phyloP scores from a whole-genome alignment of 1,140 invertebrate species.

The Phymorhynchus buccinoides region DNA sequence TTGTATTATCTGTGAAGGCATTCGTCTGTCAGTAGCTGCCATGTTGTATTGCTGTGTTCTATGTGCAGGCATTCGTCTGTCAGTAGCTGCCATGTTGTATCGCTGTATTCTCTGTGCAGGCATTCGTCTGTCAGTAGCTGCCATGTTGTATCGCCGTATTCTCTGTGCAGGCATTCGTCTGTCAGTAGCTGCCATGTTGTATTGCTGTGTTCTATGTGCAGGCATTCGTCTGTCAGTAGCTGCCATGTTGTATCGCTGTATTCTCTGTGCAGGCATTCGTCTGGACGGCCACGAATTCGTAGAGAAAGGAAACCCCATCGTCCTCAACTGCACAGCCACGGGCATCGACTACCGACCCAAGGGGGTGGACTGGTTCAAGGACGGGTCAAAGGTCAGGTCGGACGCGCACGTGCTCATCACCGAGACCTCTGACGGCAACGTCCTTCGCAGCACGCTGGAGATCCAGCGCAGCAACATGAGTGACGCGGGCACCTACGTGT shows the following conservation, averaged over 20 bases:
- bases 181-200: too few species aligned
- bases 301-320: slow-evolving; percentile 51
- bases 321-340: slow-evolving; percentile 54
- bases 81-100: too few species aligned
- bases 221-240: neutral
- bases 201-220: neutral
- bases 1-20: slow-evolving; percentile 49
- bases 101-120: too few species aligned
- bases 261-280: slow-evolving; percentile 45
- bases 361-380: slow-evolving; percentile 59
- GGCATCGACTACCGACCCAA: slow-evolving; percentile 55
- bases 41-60: too few species aligned
- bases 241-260: neutral
- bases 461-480: slow-evolving; percentile 60
- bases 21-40: too few species aligned
- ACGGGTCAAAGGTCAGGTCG: slow-evolving; percentile 52
- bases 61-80: too few species aligned
- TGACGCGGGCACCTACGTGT: slow-evolving; percentile 62
- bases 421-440: slow-evolving; percentile 53
- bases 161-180: too few species aligned
- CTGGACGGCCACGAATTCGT: slow-evolving; percentile 49
- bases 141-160: too few species aligned
- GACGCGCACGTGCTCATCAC: slow-evolving; percentile 49
- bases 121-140: too few species aligned
- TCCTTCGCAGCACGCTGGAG: slow-evolving; percentile 58